These are phyloP conservation scores for Probosciger aterrimus DNA, from an alignment of 2,113 vertebrate species.

Conservation along the genomic window DNA sequence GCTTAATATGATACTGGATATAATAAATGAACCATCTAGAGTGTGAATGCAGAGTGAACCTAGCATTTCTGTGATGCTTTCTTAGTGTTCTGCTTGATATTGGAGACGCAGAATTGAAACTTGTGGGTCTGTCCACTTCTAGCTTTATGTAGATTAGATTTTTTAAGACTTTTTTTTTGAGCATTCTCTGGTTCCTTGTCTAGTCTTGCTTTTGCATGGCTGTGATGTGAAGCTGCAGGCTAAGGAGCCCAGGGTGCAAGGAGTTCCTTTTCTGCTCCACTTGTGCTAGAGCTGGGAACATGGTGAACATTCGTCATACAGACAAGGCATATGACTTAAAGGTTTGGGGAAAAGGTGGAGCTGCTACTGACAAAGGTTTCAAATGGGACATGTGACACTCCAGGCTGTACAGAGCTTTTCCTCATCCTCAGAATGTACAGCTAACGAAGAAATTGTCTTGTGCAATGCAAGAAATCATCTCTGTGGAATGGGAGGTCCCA, in stretches of 20 bases:
- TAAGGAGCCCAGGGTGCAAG: neutral
- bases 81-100: neutral
- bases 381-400: neutral
- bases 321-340: neutral
- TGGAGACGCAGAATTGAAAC: neutral
- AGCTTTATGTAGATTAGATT: neutral
- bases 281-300: neutral
- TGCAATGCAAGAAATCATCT: neutral
- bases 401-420: neutral
- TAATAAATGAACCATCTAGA: neutral
- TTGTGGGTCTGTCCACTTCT: accelerated
- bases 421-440: neutral
- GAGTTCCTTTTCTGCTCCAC: neutral
- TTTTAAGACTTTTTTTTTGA: neutral
- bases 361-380: neutral
- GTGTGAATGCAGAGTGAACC: neutral
- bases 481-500: neutral
- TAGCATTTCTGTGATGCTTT: neutral
- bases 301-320: neutral
- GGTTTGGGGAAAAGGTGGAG: neutral
- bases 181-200: neutral
- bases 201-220: neutral
- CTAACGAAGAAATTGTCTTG: neutral
- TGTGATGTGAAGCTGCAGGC: neutral
- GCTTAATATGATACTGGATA: neutral